Conservation (phyloP, 2,888 invertebrate genomes). For the Pheosia tremula region DNA sequence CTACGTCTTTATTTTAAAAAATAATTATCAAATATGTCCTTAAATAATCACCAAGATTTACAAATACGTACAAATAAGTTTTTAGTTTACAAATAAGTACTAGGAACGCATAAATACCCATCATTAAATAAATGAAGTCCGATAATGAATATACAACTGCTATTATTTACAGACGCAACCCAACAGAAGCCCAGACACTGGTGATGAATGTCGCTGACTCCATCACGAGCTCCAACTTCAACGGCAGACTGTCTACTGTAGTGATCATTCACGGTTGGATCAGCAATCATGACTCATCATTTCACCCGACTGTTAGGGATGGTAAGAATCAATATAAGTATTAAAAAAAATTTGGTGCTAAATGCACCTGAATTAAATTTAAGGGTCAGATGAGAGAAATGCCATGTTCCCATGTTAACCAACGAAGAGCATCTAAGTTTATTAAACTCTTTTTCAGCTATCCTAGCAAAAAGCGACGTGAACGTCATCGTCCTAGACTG, state of each 20-base stretch:
- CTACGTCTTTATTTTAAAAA: too few species aligned
- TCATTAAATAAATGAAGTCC: too few species aligned
- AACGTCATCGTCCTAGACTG: slow-evolving; percentile 74
- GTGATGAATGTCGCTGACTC: slow-evolving; percentile 51
- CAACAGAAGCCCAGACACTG: slow-evolving; percentile 45
- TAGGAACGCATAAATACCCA: too few species aligned
- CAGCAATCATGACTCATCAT: slow-evolving; percentile 46
- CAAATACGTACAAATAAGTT: too few species aligned
- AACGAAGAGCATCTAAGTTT: too few species aligned
- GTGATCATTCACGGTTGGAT: slow-evolving; percentile 58
- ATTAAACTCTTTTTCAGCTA: slow-evolving; percentile 43
- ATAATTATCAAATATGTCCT: too few species aligned
- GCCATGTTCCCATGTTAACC: too few species aligned
- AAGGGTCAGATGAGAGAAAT: too few species aligned
- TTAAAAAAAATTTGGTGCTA: too few species aligned
- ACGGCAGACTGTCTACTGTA: slow-evolving; percentile 36
- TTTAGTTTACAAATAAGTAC: too few species aligned
- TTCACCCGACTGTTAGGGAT: slow-evolving; percentile 55
- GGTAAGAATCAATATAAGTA: slow-evolving; percentile 38
- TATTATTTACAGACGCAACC: slow-evolving; percentile 51
- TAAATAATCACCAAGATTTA: too few species aligned
- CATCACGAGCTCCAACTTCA: slow-evolving; percentile 56
- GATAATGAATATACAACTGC: not conserved
- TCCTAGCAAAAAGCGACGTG: slow-evolving; percentile 52
- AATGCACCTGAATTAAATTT: too few species aligned